Percentiles rank a stretch among this genome's conserved stretches.
Conservation (phyloP, 2,888 invertebrate species). For the Tiliacea citrago region DNA sequence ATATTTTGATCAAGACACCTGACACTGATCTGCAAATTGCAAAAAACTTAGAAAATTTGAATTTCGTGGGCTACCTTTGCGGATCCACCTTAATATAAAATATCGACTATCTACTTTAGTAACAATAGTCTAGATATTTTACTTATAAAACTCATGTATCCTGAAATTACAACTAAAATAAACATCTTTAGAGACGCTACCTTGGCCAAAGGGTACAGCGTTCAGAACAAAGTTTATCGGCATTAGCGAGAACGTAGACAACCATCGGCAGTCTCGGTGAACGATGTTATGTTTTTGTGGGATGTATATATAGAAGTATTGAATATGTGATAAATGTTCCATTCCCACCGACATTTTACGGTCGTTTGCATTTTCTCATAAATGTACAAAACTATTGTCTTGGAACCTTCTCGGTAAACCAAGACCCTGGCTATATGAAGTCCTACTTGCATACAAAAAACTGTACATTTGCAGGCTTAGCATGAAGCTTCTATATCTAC, state of each 20-base stretch:
- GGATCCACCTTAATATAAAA: background rate
- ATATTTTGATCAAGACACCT: too few relatives aligned
- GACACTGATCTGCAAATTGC: too few relatives aligned
- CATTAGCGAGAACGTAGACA: background rate
- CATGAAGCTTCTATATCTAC: too few relatives aligned
- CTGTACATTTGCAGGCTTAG: background rate
- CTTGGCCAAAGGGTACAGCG: too few relatives aligned
- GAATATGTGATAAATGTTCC: background rate
- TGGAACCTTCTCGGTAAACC: conserved; percentile 1
- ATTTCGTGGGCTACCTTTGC: too few relatives aligned
- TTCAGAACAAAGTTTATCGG: conserved; percentile 7
- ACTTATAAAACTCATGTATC: conserved; percentile 10
- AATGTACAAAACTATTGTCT: conserved; percentile 19
- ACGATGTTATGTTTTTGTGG: background rate
- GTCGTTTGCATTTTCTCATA: conserved; percentile 5
- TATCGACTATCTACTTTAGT: conserved; percentile 17
- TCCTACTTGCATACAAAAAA: conserved; percentile 28
- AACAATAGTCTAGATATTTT: conserved; percentile 11
- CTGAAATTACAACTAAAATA: conserved; percentile 15
- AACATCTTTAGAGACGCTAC: background rate
- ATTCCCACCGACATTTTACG: background rate
- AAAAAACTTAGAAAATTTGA: too few relatives aligned
- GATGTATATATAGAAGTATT: background rate
- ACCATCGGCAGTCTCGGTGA: background rate
- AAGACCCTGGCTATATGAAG: background rate